Conservation (phyloP, 2,888 invertebrate species). For the Cryptocheilus praepositus region DNA sequence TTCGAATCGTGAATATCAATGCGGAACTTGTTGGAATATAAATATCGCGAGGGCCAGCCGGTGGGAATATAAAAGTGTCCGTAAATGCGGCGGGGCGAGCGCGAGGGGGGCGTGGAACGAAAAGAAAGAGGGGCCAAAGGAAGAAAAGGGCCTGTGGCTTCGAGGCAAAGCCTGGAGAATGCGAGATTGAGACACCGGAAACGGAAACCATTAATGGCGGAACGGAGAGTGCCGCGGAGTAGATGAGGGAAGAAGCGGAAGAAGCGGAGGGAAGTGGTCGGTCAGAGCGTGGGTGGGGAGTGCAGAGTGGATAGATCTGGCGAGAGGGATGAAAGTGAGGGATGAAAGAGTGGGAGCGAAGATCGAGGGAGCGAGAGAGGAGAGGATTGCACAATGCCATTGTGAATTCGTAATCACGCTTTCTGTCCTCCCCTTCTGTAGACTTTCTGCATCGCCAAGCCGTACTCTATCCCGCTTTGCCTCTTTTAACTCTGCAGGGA, state of each 20-base stretch:
- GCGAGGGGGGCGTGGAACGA: background rate
- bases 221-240: conserved; percentile 47
- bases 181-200: conserved; percentile 67
- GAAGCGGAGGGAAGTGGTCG: background rate
- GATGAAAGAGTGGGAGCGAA: conserved; percentile 24
- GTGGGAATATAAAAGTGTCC: too few species aligned
- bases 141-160: conserved; percentile 25
- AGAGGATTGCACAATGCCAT: conserved; percentile 63
- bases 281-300: conserved; percentile 23
- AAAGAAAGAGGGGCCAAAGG: conserved; percentile 7
- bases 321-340: conserved; percentile 5
- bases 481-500: conserved; percentile 5
- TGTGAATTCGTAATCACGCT: conserved; percentile 56
- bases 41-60: too few species aligned
- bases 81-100: background rate
- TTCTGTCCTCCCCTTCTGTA: conserved; percentile 32
- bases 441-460: conserved; percentile 3
- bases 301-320: conserved; percentile 16
- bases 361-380: conserved; percentile 23
- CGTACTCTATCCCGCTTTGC: conserved; percentile 5
- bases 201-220: conserved; percentile 68
- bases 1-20: too few species aligned
- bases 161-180: conserved; percentile 44
- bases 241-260: conserved; percentile 32
- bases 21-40: too few species aligned